Conservation (phyloP, 2,113 vertebrate species). For the Paralichthys olivaceus region DNA sequence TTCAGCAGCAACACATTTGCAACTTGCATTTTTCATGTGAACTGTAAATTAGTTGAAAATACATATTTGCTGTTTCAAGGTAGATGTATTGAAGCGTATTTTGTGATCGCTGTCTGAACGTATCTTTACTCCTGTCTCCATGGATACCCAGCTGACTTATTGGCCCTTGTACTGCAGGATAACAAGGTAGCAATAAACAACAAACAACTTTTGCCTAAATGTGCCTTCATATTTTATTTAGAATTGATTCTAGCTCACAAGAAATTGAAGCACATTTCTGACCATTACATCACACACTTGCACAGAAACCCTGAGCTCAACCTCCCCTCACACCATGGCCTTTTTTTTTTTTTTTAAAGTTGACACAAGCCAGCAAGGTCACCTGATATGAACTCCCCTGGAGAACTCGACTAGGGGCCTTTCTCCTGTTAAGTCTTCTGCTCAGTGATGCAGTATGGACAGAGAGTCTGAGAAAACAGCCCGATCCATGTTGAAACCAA, state of each 20-base stretch:
- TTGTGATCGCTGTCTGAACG: background rate
- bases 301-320: background rate
- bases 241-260: background rate
- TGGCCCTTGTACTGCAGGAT: no score
- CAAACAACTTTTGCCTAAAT: background rate
- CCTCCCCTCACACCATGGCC: background rate
- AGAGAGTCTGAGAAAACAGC: conserved; percentile 17
- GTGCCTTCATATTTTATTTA: background rate
- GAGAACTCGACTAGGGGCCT: no score
- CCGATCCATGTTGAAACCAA: conserved; percentile 1
- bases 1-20: no score
- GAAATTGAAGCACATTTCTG: background rate
- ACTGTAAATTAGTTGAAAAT: background rate
- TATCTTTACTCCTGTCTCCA: no score
- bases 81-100: no score
- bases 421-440: background rate
- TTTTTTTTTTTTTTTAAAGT: background rate
- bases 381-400: conserved; percentile 16
- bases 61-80: background rate
- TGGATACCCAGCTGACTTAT: no score
- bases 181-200: no score
- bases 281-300: background rate
- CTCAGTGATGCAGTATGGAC: conserved; percentile 1
- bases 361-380: conserved; percentile 21
- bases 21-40: no score